These are phyloP conservation scores for Gambusia holbrooki DNA, from an alignment of 2,113 vertebrate species.

Conservation along the genomic window DNA sequence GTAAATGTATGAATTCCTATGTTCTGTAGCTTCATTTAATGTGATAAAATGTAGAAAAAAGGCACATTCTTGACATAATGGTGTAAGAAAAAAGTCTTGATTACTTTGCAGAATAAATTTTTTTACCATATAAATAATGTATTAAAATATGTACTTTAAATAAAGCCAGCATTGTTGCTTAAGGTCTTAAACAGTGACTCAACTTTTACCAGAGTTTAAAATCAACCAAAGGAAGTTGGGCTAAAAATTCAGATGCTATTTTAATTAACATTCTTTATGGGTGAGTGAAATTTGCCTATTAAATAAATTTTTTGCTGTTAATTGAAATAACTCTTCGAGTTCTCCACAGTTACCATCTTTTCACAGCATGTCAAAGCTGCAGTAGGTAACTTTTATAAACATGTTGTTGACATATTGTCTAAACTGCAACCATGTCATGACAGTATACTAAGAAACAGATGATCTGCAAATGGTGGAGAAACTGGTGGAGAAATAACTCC, in stretches of 20 bases:
- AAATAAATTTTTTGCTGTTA: background rate
- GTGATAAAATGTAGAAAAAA: too few species aligned
- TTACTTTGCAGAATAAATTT: background rate
- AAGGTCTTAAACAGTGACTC: background rate
- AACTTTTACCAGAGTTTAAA: background rate
- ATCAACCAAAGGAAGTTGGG: background rate
- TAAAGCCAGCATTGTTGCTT: too few species aligned
- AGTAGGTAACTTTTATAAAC: too few species aligned
- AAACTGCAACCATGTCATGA: too few species aligned
- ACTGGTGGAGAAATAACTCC: too few species aligned
- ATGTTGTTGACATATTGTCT: too few species aligned
- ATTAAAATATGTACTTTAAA: background rate
- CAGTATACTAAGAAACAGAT: too few species aligned
- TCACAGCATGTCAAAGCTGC: background rate
- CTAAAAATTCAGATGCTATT: background rate
- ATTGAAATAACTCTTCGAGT: background rate
- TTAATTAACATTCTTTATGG: background rate
- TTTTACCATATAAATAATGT: background rate
- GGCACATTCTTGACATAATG: too few species aligned
- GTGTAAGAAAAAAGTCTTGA: background rate
- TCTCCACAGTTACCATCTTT: constrained; percentile 7
- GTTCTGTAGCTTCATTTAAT: too few species aligned
- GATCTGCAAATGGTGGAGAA: too few species aligned
- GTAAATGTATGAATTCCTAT: too few species aligned
- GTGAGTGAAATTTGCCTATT: background rate